A percentile compares a stretch with the other conserved stretches of the same genome.
Evolutionary conservation across 1,140 invertebrate genomes (phyloP).

Genomic region (Octopus bimaculoides): DNA sequence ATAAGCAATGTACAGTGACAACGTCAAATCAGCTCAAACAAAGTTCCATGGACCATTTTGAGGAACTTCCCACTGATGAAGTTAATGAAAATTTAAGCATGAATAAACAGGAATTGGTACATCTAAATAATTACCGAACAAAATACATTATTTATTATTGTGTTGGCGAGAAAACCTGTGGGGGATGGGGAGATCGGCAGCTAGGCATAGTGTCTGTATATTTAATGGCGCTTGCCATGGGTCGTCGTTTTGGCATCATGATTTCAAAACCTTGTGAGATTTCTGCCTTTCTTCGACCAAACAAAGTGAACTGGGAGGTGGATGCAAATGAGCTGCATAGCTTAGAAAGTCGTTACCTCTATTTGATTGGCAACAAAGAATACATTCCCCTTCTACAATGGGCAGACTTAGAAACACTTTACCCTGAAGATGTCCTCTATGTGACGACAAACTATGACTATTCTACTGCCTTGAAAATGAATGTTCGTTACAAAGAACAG

Average conservation of each 20-base stretch:
- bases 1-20: background rate
- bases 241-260: constrained; percentile 31
- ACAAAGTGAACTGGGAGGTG: constrained; percentile 30
- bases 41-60: background rate
- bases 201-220: constrained; percentile 33
- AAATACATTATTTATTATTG: constrained; percentile 33
- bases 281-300: constrained; percentile 27
- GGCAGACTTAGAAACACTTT: constrained; percentile 29
- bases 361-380: constrained; percentile 25
- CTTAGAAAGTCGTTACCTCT: constrained; percentile 23
- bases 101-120: background rate
- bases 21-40: background rate
- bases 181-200: constrained; percentile 36
- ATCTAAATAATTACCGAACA: background rate
- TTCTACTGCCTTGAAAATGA: constrained; percentile 28
- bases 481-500: constrained; percentile 25
- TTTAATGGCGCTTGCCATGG: constrained; percentile 30
- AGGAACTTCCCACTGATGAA: background rate
- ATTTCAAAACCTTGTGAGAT: constrained; percentile 30
- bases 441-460: constrained; percentile 37
- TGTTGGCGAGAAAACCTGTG: constrained; percentile 25
- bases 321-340: constrained; percentile 22
- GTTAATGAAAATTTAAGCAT: background rate
- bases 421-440: constrained; percentile 32
- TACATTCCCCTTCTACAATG: constrained; percentile 27